phyloP scores from a whole-genome alignment of 2,113 vertebrate species.

The Grammomys surdaster region DNA sequence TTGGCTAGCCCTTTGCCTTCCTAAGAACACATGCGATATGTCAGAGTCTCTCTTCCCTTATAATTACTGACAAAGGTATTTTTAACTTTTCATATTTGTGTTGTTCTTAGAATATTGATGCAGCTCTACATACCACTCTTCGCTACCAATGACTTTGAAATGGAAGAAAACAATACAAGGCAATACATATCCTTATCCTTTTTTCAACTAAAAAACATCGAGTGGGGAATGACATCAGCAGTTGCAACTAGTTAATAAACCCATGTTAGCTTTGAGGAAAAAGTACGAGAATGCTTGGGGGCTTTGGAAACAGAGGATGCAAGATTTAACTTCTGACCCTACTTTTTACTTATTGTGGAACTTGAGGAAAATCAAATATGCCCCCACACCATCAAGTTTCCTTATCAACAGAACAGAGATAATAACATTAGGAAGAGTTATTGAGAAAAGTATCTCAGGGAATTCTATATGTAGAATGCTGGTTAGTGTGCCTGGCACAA shows the following conservation, averaged over 20 bases:
- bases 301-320: neutral
- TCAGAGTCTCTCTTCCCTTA: conserved; percentile 43
- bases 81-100: conserved; percentile 63
- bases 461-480: neutral
- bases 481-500: neutral
- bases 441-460: no score
- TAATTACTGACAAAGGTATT: conserved; percentile 63
- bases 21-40: conserved; percentile 59
- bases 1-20: conserved; percentile 4
- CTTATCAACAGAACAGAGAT: no score
- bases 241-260: neutral
- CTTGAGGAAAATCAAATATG: neutral
- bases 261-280: neutral
- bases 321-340: neutral
- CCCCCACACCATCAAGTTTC: neutral
- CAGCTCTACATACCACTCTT: conserved; percentile 51
- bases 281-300: neutral
- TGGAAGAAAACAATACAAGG: conserved; percentile 42
- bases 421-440: no score
- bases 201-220: neutral
- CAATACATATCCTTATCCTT: no score
- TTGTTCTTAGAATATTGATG: conserved; percentile 74
- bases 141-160: conserved; percentile 64
- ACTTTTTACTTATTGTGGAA: conserved; percentile 3
- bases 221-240: neutral